Conservation (phyloP, 2,888 invertebrate species). For the Epistrophella euchroma region DNA sequence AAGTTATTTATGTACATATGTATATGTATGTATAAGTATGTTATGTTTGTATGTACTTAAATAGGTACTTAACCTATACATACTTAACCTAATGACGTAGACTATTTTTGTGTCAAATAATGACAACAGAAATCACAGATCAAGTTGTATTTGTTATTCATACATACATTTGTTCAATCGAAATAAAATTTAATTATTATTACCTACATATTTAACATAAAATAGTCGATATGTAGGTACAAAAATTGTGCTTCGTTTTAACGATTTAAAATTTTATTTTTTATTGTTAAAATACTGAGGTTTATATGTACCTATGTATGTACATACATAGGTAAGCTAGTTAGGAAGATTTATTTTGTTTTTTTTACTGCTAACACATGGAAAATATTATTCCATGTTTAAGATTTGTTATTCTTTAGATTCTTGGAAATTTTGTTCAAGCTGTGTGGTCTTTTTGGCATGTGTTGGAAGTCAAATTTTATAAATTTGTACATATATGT, state of each 20-base stretch:
- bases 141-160: no score
- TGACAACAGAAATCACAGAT: background rate
- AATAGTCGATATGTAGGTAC: no score
- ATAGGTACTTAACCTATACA: no score
- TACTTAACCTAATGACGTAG: no score
- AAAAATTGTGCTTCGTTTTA: background rate
- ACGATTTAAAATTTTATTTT: background rate
- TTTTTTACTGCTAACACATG: constrained; percentile 9
- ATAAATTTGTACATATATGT: no score
- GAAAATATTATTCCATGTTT: background rate
- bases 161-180: no score
- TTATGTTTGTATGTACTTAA: no score
- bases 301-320: no score
- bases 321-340: no score
- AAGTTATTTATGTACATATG: no score
- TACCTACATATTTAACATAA: no score
- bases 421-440: background rate
- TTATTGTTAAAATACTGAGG: background rate
- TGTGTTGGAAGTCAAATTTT: background rate
- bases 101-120: background rate
- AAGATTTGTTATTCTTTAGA: background rate
- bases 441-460: background rate
- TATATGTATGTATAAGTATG: no score
- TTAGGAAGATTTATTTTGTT: background rate
- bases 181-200: background rate